phyloP scores from a whole-genome alignment of 2,797 vertebrate species.

The Hydrophis major region DNA sequence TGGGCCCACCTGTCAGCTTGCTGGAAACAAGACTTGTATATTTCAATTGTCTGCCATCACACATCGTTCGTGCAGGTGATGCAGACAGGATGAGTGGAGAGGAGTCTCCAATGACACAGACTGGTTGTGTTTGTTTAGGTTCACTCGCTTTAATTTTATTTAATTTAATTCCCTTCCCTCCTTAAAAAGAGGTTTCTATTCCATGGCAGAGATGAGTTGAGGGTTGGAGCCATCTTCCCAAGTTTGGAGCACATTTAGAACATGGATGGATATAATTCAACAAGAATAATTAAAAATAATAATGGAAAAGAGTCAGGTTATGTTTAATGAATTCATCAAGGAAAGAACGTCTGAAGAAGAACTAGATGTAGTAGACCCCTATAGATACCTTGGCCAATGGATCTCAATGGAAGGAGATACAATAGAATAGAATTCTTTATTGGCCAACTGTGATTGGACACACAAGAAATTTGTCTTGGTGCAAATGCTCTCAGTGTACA shows the following conservation, averaged over 20 bases:
- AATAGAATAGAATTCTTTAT: background rate
- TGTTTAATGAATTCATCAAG: background rate
- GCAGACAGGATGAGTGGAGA: constrained; percentile 55
- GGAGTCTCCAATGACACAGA: constrained; percentile 40
- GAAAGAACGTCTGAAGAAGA: background rate
- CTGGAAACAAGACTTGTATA: constrained; percentile 58
- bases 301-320: background rate
- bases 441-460: too few species aligned
- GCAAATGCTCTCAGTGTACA: too few species aligned
- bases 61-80: constrained; percentile 35
- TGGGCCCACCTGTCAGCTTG: constrained; percentile 64
- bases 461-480: too few species aligned
- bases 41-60: constrained; percentile 56
- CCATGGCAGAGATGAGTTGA: background rate
- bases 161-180: background rate
- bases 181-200: background rate
- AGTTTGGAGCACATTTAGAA: background rate
- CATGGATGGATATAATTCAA: background rate
- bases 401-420: background rate
- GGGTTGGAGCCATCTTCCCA: background rate
- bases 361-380: background rate
- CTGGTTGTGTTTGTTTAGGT: constrained; percentile 35
- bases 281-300: background rate
- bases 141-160: background rate
- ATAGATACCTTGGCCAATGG: background rate